Base-by-base conservation (phyloP, 2,113 vertebrate species). In the Eira barbara region DNA sequence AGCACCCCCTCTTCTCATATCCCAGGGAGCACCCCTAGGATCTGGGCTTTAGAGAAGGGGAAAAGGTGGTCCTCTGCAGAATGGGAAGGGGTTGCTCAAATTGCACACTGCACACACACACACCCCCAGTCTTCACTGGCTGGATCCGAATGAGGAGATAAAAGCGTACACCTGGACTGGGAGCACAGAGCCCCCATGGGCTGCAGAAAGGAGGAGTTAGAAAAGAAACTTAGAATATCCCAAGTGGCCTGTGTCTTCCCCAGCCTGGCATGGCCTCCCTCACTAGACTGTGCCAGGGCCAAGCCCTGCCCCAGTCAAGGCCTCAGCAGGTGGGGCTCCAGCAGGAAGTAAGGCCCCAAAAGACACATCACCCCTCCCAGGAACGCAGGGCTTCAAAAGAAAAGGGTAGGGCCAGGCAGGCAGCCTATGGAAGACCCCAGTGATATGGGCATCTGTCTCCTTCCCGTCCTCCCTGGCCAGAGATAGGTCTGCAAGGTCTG, bases 341-440 rank as follows among this genome's bases (percentile, higher is more conserved):
- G 67, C 65, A 96, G 95, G 95, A 98, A 97, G 82, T 92, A 94
- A 91, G 49, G 88, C 27, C 92, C 49, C 47, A 57, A 84, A 96
- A 97, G 76, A 52, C 18, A 76, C 15, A 81, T 36, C 21, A 39
- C n/a, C 42, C 8, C 57, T 87, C 61, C 39, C 57, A 88, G 61
- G 36, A 82, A 86, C 10, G 9, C 15, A 65, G 59, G 71, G 27
- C 71, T 92, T 87, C 74, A 95, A 94, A 59, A 39, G 42, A 89
- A 92, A 25, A 49, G 21, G 15, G 36, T 29, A 13, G 18, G 23
- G 65, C 47, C 36, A 47, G 23, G 25, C 1, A 61, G 61, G 55
- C 17, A 93, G 76, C 45, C 78, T 91, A 79, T 3, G 2, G 27
- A 84, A 87, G 90, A 88, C 31, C 59, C 88, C 45, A 42, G n/a